These are phyloP conservation scores for Pseudonaja textilis DNA, from an alignment of 2,113 vertebrate genomes.

Conservation along the genomic window DNA sequence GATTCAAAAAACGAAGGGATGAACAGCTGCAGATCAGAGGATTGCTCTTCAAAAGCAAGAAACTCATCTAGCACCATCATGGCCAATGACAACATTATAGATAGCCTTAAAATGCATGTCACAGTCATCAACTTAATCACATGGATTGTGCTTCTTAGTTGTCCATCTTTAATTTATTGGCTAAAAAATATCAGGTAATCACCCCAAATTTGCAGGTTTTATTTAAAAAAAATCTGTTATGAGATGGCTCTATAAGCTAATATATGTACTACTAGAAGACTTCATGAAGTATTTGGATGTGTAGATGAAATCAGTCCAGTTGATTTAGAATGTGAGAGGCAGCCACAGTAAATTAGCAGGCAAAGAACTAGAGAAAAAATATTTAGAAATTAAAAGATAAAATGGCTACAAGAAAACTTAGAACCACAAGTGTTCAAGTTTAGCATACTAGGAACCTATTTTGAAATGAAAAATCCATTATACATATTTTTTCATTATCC, in stretches of 20 bases:
- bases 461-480: not conserved
- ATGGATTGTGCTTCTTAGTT: slow-evolving; percentile 79
- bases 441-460: not conserved
- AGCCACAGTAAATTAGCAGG: no score
- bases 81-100: slow-evolving; percentile 69
- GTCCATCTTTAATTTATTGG: slow-evolving; percentile 91
- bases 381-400: not conserved
- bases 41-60: slow-evolving; percentile 19
- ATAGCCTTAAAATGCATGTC: slow-evolving; percentile 83
- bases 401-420: not conserved
- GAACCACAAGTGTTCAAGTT: not conserved
- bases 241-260: not conserved
- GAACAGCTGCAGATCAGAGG: slow-evolving; percentile 9
- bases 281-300: not conserved
- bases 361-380: not conserved
- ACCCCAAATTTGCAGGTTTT: not conserved
- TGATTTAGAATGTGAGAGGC: not conserved
- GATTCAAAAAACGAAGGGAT: slow-evolving; percentile 33
- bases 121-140: slow-evolving; percentile 79
- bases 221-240: not conserved
- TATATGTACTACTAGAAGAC: not conserved
- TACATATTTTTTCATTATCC: not conserved
- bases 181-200: slow-evolving; percentile 88
- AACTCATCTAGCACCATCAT: slow-evolving; percentile 27
- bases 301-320: not conserved